phyloP scores from a whole-genome alignment of 92 coral and sea anemone genomes.

The Virgularia gustaviana region DNA sequence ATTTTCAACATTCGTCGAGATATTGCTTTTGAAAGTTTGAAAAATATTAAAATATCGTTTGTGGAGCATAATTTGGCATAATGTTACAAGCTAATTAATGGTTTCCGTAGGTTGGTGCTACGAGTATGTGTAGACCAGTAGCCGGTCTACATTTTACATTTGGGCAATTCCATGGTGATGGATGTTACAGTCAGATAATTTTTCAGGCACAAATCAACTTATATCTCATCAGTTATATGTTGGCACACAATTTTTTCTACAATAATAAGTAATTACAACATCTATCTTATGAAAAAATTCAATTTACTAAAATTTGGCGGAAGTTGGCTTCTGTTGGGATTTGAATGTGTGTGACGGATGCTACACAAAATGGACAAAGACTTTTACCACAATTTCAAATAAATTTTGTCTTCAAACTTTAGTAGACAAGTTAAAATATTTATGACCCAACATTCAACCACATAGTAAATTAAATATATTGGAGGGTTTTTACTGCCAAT shows the following conservation, averaged over 20 bases:
- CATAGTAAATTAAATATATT: slow-evolving; percentile 6
- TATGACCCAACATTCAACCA: slow-evolving; percentile 22
- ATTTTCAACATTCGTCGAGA: too few relatives aligned
- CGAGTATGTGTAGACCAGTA: too few relatives aligned
- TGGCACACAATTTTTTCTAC: slow-evolving; percentile 26
- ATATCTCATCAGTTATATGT: slow-evolving; percentile 26
- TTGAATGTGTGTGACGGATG: slow-evolving; percentile 37
- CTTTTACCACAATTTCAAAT: background rate
- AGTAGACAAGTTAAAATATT: slow-evolving; percentile 22
- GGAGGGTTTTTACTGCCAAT: slow-evolving; percentile 16
- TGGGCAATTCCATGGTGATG: slow-evolving; percentile 25
- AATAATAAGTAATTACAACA: slow-evolving; percentile 15
- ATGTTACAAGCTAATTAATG: too few relatives aligned
- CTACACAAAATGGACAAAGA: slow-evolving; percentile 27
- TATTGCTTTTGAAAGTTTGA: too few relatives aligned
- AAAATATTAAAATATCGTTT: too few relatives aligned
- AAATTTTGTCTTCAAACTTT: slow-evolving; percentile 1
- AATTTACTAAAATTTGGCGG: slow-evolving; percentile 9
- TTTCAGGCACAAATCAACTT: slow-evolving; percentile 32
- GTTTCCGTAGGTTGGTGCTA: too few relatives aligned
- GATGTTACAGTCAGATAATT: slow-evolving; percentile 32
- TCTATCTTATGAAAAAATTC: slow-evolving; percentile 32
- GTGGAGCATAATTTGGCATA: too few relatives aligned
- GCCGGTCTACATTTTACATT: too few relatives aligned
- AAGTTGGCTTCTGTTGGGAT: slow-evolving; percentile 20